Evolutionary conservation across 2,888 invertebrate species (phyloP), one percentile per base, ranked within the genome.

Genomic region (Oligia fasciuncula): DNA sequence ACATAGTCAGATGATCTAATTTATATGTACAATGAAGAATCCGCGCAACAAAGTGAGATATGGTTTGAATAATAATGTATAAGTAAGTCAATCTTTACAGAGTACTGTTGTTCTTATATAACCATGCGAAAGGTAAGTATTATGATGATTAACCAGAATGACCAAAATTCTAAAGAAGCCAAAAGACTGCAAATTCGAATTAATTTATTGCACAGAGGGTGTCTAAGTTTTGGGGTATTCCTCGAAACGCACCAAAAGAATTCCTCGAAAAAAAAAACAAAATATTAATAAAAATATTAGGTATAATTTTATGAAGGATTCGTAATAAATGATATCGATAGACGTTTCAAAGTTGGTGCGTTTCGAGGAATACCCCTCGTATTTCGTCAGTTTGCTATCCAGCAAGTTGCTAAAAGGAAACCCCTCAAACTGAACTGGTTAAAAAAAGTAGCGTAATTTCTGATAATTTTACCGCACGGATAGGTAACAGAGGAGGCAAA

Each of bases 1-100:
- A 87, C 88, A 87, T 73, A 80, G 88, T 90, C 89, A 77, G 83
- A 85, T 86, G 83, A 90, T 90, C 77, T 88, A 88, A 85, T 90
- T 85, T 88, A 76, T 81, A 29, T 29, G 29, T 29, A 77, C 77
- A 77, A 77, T 78, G 71, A 83, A 82, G 68, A 76, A 81, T 82
- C 84, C 87, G 76, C 85, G 86, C 78, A 85, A 80, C 80, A 66
- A 66, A 51, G 57, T 79, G 81, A 78, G 76, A 67, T 69, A 65
- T 57, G 51, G 35, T 80, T 84, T 84, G 70, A 80, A 76, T 70
- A 81, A 84, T 81, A 80, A 86, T 76, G 46, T 67, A 29, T 67
- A 63, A 46, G 46, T 46, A 49, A 73, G 46, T 86, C 73, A 83
- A 81, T 80, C 68, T 82, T 81, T 60, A 72, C 40, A 51, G 46